A percentile compares a stretch with the other conserved stretches of the same genome.
Conservation (phyloP, 2,888 invertebrate species). For the Plebejus argus region DNA sequence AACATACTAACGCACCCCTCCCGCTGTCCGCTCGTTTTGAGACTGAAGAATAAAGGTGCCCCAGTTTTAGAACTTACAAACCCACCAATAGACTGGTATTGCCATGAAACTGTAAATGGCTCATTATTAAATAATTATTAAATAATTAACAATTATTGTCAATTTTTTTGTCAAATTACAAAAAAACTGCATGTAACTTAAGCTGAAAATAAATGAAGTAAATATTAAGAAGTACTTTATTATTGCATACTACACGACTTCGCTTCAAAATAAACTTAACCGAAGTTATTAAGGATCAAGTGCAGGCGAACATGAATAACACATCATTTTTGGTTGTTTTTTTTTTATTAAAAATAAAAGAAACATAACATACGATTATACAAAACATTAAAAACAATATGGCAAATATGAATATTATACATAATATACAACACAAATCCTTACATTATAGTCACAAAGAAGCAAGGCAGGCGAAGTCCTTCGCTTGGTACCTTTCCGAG, state of each 20-base stretch:
- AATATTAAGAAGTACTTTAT: no score
- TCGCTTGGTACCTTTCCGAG: background rate
- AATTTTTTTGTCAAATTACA: background rate
- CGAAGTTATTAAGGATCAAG: background rate
- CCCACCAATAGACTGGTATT: background rate
- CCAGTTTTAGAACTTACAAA: background rate
- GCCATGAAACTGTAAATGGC: background rate
- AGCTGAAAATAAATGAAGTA: background rate
- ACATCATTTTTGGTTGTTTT: slow-evolving; percentile 22
- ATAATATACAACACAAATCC: slow-evolving; percentile 12
- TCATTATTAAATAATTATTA: background rate
- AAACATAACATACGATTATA: slow-evolving; percentile 10
- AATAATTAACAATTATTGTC: background rate
- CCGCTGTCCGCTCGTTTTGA: no score
- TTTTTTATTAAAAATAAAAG: slow-evolving; percentile 28
- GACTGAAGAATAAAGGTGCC: background rate
- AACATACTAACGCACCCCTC: no score
- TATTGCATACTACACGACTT: no score
- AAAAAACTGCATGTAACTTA: background rate
- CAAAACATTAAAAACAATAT: slow-evolving; percentile 29
- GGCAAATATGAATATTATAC: background rate
- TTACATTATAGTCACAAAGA: slow-evolving; percentile 6
- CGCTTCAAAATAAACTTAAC: background rate
- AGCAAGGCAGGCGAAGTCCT: slow-evolving; percentile 20
- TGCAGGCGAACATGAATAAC: background rate